phyloP scores from a whole-genome alignment of 1,140 invertebrate genomes.

The Belonocnema kinseyi region DNA sequence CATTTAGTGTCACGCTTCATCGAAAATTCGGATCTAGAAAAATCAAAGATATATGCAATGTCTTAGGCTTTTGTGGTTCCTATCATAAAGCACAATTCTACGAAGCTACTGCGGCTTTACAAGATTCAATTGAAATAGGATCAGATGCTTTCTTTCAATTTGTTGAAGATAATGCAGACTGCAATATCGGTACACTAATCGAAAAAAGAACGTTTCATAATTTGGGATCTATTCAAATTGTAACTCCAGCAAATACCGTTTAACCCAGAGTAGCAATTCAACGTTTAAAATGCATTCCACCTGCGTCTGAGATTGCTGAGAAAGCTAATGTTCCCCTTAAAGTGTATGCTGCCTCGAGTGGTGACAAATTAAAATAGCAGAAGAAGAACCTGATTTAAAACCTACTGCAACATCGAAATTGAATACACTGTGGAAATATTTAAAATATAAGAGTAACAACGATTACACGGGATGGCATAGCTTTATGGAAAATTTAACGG shows the following conservation, averaged over 20 bases:
- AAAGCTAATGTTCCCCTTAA: too few relatives aligned
- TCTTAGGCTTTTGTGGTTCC: slow-evolving; percentile 59
- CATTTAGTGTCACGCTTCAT: slow-evolving; percentile 59
- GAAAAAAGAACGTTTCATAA: slow-evolving; percentile 53
- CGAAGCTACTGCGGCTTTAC: slow-evolving; percentile 57
- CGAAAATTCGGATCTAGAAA: slow-evolving; percentile 59
- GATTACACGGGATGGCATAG: neutral
- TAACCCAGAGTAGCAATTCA: neutral
- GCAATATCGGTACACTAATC: slow-evolving; percentile 53
- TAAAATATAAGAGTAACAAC: too few relatives aligned
- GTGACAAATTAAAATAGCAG: too few relatives aligned
- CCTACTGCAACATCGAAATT: too few relatives aligned
- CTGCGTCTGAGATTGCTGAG: neutral
- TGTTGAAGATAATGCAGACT: slow-evolving; percentile 59
- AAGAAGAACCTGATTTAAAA: too few relatives aligned
- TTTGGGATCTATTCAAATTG: slow-evolving; percentile 51
- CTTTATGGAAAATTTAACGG: neutral
- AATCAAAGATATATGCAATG: slow-evolving; percentile 61
- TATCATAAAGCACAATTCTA: slow-evolving; percentile 60
- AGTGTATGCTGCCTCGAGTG: too few relatives aligned
- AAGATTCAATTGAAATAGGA: slow-evolving; percentile 17
- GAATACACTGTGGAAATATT: too few relatives aligned
- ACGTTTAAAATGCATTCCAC: neutral
- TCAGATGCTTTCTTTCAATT: slow-evolving; percentile 36
- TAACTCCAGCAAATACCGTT: neutral